Evolutionary conservation across 1,140 invertebrate species (phyloP), one percentile per base, ranked within the genome.

Genomic region (Philopotamus ludificatus): DNA sequence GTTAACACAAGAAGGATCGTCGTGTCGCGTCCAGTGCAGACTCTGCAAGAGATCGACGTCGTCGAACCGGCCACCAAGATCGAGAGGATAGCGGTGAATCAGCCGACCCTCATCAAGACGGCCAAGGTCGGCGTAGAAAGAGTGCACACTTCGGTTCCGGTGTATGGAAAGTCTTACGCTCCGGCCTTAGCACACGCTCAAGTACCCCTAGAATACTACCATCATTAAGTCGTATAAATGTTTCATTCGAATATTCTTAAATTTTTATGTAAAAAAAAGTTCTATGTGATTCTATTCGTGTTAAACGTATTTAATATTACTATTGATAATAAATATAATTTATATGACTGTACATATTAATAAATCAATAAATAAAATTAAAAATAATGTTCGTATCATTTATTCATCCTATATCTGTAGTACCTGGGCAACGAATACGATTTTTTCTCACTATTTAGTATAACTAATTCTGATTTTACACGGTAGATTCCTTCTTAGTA

Each of bases 1-100:
- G 82, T 86, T 39, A 82, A 83, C 45, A 86, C 84, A 25, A 77
- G 85, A 49, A 80, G 85, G 39, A 83, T 87, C 50, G 85, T 87
- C 9, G 80, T 87, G 3, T 84, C 81, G 61, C 76, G 84, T 61
- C 85, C 85, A 1, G 83, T 86, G 60, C 83, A 86, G 70, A 87
- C 85, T 1, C 75, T 86, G 10, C 81, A 81, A 54, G 73, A 82
- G 53, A 74, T 83, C 1, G 79, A 77, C 49, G 76, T 78, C 0
- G 76, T 75, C 12, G 76, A 78, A 63, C 77, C 74, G 3, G 76
- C 74, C 9, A 74, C 74, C 39, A 70, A 66, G 41, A 26, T 68
- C n/a, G 62, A 66, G 22, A 15, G 53, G 28, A 65, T 68, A 10
- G 63, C 63, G 15, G 47, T 70, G 44, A 70, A 70, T 51, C 58